Percentiles rank a stretch among this genome's conserved stretches.
Conservation (phyloP, 1,140 invertebrate species). For the Thalassaphorura encarpata region DNA sequence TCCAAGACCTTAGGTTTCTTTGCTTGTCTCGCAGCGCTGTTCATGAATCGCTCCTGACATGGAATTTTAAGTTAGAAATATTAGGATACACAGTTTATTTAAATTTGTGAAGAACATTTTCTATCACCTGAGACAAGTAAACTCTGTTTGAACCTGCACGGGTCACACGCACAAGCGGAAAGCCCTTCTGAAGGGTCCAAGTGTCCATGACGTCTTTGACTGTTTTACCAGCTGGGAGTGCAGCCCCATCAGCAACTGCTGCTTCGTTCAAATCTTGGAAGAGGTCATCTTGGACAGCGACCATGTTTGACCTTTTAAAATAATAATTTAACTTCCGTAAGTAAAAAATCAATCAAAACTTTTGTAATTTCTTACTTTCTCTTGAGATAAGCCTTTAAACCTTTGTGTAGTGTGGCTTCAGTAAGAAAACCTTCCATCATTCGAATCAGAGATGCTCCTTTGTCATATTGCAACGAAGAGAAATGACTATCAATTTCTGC, state of each 20-base stretch:
- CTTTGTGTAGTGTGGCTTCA: conserved; percentile 53
- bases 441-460: conserved; percentile 54
- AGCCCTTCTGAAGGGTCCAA: conserved; percentile 72
- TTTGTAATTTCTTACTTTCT: conserved; percentile 5
- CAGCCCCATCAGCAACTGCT: conserved; percentile 35
- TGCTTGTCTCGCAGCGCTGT: too few relatives aligned
- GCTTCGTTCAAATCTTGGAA: conserved; percentile 52
- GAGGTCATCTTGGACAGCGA: conserved; percentile 59
- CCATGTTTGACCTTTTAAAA: conserved; percentile 46
- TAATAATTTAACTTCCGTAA: background rate
- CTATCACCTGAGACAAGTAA: background rate
- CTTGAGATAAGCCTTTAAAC: conserved; percentile 51
- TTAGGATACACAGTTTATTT: too few relatives aligned
- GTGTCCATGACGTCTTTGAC: conserved; percentile 63
- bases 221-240: conserved; percentile 7
- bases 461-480: conserved; percentile 13
- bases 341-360: background rate
- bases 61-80: too few relatives aligned
- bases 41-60: background rate
- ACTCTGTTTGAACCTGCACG: conserved; percentile 37
- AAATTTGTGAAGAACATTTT: too few relatives aligned
- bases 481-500: conserved; percentile 2
- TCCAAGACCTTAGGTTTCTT: background rate
- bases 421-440: conserved; percentile 67
- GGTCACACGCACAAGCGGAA: conserved; percentile 58